A percentile compares a stretch with the other conserved stretches of the same genome.
These are phyloP conservation scores for Lepeophtheirus nordmannii DNA, from an alignment of 2,888 invertebrate genomes.

Conservation along the genomic window DNA sequence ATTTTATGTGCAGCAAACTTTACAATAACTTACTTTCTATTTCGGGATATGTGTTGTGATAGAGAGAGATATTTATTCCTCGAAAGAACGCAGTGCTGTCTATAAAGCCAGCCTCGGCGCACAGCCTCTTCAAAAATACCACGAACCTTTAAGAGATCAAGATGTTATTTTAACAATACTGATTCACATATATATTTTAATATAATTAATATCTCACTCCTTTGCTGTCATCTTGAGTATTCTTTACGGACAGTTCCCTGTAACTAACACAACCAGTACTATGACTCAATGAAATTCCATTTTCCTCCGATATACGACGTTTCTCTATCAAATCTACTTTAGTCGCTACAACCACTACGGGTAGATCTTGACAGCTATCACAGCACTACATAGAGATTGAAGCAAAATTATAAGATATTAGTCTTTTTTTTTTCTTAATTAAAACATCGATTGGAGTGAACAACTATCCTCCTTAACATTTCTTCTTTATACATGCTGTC, in stretches of 20 bases:
- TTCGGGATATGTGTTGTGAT: not conserved
- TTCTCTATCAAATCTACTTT: constrained; percentile 4
- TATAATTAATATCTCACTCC: not conserved
- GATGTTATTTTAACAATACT: too few relatives aligned
- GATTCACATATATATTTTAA: too few relatives aligned
- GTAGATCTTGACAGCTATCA: constrained; percentile 13
- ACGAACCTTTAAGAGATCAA: not conserved
- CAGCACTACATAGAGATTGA: constrained; percentile 1
- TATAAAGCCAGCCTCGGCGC: constrained; percentile 7
- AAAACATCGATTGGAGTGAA: too few relatives aligned
- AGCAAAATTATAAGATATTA: not conserved
- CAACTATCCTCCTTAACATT: too few relatives aligned
- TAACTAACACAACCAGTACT: constrained; percentile 1
- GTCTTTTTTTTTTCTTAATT: too few relatives aligned
- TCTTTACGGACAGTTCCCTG: constrained; percentile 4
- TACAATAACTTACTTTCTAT: not conserved
- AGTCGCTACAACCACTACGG: not conserved
- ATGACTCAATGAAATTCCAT: not conserved
- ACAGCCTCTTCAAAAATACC: constrained; percentile 10
- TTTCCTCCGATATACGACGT: not conserved
- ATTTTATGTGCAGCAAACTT: not conserved
- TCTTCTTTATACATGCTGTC: too few relatives aligned
- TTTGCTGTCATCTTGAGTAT: not conserved
- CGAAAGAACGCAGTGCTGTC: constrained; percentile 2
- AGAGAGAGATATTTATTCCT: not conserved